Evolutionary conservation across 2,888 invertebrate species (phyloP).

Genomic region (Cecidostiba fungosa): DNA sequence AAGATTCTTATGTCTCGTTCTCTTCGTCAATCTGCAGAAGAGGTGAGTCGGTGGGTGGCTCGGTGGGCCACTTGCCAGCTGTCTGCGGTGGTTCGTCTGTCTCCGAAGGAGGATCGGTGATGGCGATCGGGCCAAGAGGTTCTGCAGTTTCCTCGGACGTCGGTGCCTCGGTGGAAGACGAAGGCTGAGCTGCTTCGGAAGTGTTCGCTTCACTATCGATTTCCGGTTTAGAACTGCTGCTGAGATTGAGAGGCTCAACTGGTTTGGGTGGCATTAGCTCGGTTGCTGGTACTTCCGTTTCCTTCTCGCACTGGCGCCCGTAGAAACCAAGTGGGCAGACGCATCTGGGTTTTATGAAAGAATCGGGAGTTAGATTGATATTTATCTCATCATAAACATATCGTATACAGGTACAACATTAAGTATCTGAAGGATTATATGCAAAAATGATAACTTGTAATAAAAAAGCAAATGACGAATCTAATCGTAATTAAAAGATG

Average conservation of each 20-base stretch:
- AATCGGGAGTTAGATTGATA: not conserved
- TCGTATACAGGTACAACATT: no score
- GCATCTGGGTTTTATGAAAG: conserved; percentile 81
- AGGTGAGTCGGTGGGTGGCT: conserved; percentile 73
- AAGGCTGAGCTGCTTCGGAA: not conserved
- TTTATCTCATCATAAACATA: no score
- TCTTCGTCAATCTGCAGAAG: conserved; percentile 74
- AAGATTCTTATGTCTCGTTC: conserved; percentile 73
- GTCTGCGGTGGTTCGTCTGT: conserved; percentile 73
- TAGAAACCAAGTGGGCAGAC: conserved; percentile 88
- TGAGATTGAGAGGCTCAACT: conserved; percentile 56
- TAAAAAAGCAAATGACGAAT: no score
- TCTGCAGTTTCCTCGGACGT: conserved; percentile 68
- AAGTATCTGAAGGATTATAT: not conserved
- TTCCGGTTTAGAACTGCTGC: not conserved
- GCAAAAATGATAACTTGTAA: not conserved
- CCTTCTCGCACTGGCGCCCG: conserved; percentile 89
- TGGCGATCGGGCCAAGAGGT: conserved; percentile 74
- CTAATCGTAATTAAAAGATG: no score
- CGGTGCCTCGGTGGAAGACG: not conserved
- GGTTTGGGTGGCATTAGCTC: conserved; percentile 75
- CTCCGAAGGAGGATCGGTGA: conserved; percentile 73
- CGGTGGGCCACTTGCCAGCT: conserved; percentile 78
- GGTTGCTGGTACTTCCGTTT: conserved; percentile 74
- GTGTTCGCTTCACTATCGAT: conserved; percentile 7